These are phyloP conservation scores for Tetanocera ferruginea DNA, from an alignment of 2,888 invertebrate genomes.

Conservation along the genomic window DNA sequence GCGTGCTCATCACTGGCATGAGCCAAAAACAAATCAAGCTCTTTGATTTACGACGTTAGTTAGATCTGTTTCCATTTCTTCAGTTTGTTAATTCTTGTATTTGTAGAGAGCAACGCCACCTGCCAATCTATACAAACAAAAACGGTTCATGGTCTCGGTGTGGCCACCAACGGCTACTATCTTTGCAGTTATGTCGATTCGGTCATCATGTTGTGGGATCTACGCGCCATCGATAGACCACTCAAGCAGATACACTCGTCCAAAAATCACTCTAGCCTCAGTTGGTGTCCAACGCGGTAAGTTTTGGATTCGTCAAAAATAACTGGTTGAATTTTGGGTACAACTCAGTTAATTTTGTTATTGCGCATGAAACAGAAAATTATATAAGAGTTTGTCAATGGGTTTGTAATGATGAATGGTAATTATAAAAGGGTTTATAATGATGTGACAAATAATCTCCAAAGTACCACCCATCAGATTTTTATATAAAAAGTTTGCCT, in stretches of 20 bases:
- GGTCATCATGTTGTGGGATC: conserved; percentile 89
- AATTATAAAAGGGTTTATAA: too few relatives aligned
- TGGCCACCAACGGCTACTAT: conserved; percentile 84
- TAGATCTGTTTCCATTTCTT: background rate
- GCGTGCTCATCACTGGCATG: conserved; percentile 88
- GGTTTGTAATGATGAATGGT: too few relatives aligned
- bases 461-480: too few relatives aligned
- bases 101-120: conserved; percentile 75
- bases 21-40: conserved; percentile 90
- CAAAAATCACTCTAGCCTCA: conserved; percentile 77
- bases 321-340: background rate
- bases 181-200: conserved; percentile 88
- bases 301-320: background rate
- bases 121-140: conserved; percentile 76
- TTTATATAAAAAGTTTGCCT: too few relatives aligned
- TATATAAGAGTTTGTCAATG: too few relatives aligned
- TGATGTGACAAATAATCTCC: too few relatives aligned
- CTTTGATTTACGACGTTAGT: conserved; percentile 88
- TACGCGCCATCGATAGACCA: conserved; percentile 87
- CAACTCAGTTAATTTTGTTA: too few relatives aligned
- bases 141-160: conserved; percentile 85
- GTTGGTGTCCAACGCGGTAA: conserved; percentile 89
- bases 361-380: background rate
- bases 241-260: conserved; percentile 77
- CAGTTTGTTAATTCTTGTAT: conserved; percentile 1